A percentile compares a stretch with the other conserved stretches of the same genome.
These are phyloP conservation scores for Rutpela maculata DNA, from an alignment of 2,888 invertebrate genomes.

Conservation along the genomic window DNA sequence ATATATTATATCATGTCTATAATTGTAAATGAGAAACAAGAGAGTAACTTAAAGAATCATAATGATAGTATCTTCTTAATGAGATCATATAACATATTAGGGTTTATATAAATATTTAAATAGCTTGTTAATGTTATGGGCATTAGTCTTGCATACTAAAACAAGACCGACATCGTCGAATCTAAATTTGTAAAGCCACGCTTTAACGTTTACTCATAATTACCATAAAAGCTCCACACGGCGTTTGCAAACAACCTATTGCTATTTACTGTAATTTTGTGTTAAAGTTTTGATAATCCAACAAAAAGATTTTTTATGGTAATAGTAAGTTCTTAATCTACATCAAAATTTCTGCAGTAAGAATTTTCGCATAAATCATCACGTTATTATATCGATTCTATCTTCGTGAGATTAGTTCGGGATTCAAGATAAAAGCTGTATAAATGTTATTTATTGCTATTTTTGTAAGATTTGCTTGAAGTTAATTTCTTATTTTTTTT, in stretches of 20 bases:
- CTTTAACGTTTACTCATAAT: slow-evolving; percentile 41
- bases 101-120: slow-evolving; percentile 43
- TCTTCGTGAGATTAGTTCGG: background rate
- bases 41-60: background rate
- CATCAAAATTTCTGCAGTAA: background rate
- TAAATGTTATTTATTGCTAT: no score
- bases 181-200: slow-evolving; percentile 36
- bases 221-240: slow-evolving; percentile 39
- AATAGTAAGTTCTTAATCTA: slow-evolving; percentile 19
- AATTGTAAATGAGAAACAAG: background rate
- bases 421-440: background rate
- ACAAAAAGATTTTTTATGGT: slow-evolving; percentile 11
- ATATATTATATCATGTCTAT: no score
- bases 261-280: slow-evolving; percentile 32
- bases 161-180: slow-evolving; percentile 41
- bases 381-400: background rate
- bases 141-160: slow-evolving; percentile 45
- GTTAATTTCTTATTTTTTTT: no score
- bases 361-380: slow-evolving; percentile 9
- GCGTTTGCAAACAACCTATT: slow-evolving; percentile 39
- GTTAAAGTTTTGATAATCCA: slow-evolving; percentile 32
- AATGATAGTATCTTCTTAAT: slow-evolving; percentile 27
- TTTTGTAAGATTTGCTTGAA: no score
- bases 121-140: slow-evolving; percentile 33
- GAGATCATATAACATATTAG: slow-evolving; percentile 38